Evolutionary conservation across 2,113 vertebrate genomes (phyloP).

Genomic region (Cinclus cinclus): DNA sequence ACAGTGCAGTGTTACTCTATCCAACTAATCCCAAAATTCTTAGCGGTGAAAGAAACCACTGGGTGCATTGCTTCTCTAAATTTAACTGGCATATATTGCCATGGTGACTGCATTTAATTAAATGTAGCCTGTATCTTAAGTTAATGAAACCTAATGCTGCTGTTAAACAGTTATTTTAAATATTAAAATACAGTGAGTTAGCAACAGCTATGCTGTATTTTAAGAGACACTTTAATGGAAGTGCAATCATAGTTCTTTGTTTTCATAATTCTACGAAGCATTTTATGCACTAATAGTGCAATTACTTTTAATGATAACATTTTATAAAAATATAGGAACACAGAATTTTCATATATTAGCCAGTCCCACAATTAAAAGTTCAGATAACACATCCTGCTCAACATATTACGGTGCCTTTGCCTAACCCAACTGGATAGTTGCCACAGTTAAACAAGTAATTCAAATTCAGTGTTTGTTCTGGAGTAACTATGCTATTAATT

Average conservation of each 20-base stretch:
- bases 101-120: constrained; percentile 80
- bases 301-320: constrained; percentile 77
- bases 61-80: constrained; percentile 66
- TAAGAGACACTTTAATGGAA: constrained; percentile 83
- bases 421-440: constrained; percentile 78
- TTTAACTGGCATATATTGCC: constrained; percentile 73
- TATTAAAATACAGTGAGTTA: constrained; percentile 79
- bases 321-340: constrained; percentile 75
- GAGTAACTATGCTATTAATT: constrained; percentile 81
- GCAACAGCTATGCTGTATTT: constrained; percentile 78
- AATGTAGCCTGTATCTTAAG: constrained; percentile 80
- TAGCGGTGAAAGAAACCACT: constrained; percentile 67
- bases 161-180: constrained; percentile 83
- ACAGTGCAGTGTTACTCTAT: constrained; percentile 78
- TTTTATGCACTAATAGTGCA: constrained; percentile 82
- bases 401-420: constrained; percentile 82
- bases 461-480: constrained; percentile 74
- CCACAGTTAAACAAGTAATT: constrained; percentile 78
- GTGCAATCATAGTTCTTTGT: constrained; percentile 81
- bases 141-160: constrained; percentile 82
- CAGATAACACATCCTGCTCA: constrained; percentile 72
- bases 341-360: constrained; percentile 71
- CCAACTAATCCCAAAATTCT: constrained; percentile 65
- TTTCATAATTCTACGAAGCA: constrained; percentile 77
- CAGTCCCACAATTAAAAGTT: constrained; percentile 72